phyloP scores from a whole-genome alignment of 2,797 vertebrate species.

The Peromyscus eremicus region DNA sequence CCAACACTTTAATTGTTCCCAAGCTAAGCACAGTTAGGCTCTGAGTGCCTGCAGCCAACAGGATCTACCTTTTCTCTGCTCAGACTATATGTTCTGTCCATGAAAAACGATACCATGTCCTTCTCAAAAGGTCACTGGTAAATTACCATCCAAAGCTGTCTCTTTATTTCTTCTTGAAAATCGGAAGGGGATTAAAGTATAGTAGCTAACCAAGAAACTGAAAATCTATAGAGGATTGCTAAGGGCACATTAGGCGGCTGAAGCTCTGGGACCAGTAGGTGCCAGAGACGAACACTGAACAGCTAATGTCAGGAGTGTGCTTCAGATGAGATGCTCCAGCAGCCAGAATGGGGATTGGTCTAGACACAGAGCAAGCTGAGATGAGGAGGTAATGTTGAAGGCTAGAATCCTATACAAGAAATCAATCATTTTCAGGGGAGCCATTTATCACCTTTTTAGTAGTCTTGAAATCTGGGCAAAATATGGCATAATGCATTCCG shows the following conservation, averaged over 20 bases:
- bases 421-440: not conserved
- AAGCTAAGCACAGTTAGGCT: not conserved
- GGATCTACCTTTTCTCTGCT: not conserved
- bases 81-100: not conserved
- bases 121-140: not conserved
- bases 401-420: not conserved
- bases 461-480: not conserved
- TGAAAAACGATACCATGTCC: not conserved
- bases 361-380: not conserved
- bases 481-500: not conserved
- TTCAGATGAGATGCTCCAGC: not conserved
- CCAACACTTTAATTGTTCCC: not conserved
- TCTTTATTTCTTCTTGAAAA: slow-evolving; percentile 13
- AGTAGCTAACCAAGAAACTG: not conserved
- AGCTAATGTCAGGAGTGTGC: not conserved
- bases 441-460: not conserved
- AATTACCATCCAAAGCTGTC: not conserved
- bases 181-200: not conserved
- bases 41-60: not conserved
- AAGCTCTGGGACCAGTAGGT: not conserved
- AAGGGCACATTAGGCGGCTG: not conserved
- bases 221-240: not conserved
- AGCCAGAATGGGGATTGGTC: not conserved
- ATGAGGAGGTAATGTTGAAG: not conserved
- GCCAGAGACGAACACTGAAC: not conserved